Evolutionary conservation across 1,140 invertebrate genomes (phyloP).

Genomic region (Conus betulinus): DNA sequence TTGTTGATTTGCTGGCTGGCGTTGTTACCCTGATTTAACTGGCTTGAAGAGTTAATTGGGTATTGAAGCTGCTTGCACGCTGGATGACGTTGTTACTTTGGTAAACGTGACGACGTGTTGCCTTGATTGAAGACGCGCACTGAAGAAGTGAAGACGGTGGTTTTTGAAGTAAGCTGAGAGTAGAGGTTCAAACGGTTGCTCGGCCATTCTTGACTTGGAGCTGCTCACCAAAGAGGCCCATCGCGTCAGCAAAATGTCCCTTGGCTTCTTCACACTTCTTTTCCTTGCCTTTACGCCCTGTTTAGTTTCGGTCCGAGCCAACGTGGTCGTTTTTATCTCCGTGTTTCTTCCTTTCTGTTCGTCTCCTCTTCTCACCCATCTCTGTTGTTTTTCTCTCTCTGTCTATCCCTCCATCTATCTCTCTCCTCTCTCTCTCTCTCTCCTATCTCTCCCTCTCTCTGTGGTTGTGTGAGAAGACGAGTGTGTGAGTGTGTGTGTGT

Average conservation of each 20-base stretch:
- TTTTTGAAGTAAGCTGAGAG: constrained; percentile 66
- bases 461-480: too few relatives aligned
- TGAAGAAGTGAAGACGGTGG: constrained; percentile 64
- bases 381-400: not conserved
- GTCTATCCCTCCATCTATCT: not conserved
- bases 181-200: constrained; percentile 72
- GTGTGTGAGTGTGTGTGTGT: too few relatives aligned
- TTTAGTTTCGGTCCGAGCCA: not conserved
- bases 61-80: not conserved
- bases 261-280: too few relatives aligned
- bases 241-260: too few relatives aligned
- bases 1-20: not conserved
- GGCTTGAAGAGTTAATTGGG: not conserved
- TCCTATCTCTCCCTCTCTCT: too few relatives aligned
- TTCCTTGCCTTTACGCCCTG: not conserved
- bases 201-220: constrained; percentile 71
- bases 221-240: constrained; percentile 67
- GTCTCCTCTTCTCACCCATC: too few relatives aligned
- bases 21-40: not conserved
- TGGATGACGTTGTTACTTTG: not conserved
- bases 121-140: constrained; percentile 49
- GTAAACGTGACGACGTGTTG: not conserved
- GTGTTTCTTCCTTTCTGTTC: not conserved
- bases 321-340: not conserved
- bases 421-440: not conserved